A percentile compares a stretch with the other conserved stretches of the same genome.
Evolutionary conservation across 2,113 vertebrate genomes (phyloP).

Genomic region (Ceuthmochares aereus): DNA sequence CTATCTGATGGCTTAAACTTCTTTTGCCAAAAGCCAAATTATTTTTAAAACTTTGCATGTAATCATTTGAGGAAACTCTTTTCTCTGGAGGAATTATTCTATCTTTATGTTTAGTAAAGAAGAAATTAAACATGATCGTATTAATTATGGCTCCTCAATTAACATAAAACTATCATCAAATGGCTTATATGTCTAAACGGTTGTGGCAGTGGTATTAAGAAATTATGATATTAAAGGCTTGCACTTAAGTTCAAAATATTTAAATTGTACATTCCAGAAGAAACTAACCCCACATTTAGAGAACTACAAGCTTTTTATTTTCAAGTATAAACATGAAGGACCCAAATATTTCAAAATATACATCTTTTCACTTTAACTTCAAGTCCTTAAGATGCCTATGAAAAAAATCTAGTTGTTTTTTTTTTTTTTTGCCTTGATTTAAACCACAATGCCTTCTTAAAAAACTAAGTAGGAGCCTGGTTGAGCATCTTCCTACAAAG

Average conservation of each 20-base stretch:
- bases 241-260: background rate
- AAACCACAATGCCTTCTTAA: background rate
- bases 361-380: background rate
- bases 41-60: background rate
- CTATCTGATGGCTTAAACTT: background rate
- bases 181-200: background rate
- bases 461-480: background rate
- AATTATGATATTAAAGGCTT: slow-evolving; percentile 1
- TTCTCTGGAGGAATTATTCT: slow-evolving; percentile 9
- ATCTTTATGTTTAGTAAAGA: background rate
- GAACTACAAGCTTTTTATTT: background rate
- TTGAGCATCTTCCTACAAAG: background rate
- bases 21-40: background rate
- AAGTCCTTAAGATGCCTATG: background rate
- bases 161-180: slow-evolving; percentile 39
- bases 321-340: background rate
- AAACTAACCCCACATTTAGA: background rate
- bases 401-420: background rate
- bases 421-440: background rate
- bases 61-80: background rate
- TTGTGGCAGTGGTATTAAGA: background rate
- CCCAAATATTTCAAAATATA: background rate
- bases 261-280: background rate
- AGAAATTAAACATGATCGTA: background rate
- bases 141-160: slow-evolving; percentile 29